phyloP scores from a whole-genome alignment of 2,797 vertebrate species.

The Manis crassicaudata region DNA sequence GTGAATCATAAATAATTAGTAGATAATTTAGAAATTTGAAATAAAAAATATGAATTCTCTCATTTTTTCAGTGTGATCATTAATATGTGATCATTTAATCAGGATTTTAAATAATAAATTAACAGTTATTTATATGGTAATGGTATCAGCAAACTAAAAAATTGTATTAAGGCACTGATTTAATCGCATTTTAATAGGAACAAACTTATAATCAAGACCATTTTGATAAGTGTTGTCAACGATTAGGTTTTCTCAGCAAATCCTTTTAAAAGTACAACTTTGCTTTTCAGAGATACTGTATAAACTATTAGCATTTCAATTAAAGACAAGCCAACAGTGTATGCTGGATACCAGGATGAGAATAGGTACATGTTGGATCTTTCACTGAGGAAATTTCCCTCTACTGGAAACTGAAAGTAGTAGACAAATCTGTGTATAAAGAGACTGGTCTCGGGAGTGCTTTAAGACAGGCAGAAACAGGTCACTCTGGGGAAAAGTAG shows the following conservation, averaged over 20 bases:
- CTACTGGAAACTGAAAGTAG: not conserved
- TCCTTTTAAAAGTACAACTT: not conserved
- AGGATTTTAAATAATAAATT: slow-evolving; percentile 37
- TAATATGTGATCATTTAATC: slow-evolving; percentile 47
- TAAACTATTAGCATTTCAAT: not conserved
- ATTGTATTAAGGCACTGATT: not conserved
- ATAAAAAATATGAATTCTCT: slow-evolving; percentile 48
- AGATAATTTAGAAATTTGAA: slow-evolving; percentile 13
- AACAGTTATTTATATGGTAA: slow-evolving; percentile 53
- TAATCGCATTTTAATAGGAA: slow-evolving; percentile 49
- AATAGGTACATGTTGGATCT: not conserved
- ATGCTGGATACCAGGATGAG: not conserved
- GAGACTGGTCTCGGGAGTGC: accelerated
- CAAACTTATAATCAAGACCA: slow-evolving; percentile 52
- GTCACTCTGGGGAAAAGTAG: not conserved
- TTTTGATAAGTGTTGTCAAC: not conserved
- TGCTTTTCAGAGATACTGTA: not conserved
- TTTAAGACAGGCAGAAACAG: not conserved
- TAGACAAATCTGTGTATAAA: not conserved
- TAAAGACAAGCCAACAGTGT: not conserved
- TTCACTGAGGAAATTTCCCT: not conserved
- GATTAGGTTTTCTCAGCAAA: not conserved
- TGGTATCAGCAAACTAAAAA: slow-evolving; percentile 43
- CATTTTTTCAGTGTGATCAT: slow-evolving; percentile 29
- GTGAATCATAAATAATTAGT: slow-evolving; percentile 46